Conservation (phyloP, 2,797 vertebrate genomes). For the Melanotaenia parkinsoni region DNA sequence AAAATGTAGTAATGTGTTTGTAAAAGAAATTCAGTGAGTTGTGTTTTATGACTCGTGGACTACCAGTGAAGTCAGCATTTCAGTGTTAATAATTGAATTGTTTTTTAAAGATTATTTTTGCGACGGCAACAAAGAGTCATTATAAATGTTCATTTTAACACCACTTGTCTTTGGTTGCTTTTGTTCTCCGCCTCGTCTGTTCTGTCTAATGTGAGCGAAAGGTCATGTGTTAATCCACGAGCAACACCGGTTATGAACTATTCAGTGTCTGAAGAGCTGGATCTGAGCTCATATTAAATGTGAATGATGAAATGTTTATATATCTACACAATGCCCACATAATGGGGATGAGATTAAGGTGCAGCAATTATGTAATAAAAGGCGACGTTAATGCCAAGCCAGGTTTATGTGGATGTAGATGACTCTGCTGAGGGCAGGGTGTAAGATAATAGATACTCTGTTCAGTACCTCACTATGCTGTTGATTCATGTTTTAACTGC, state of each 20-base stretch:
- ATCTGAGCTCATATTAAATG: slow-evolving; percentile 18
- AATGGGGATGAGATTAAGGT: slow-evolving; percentile 16
- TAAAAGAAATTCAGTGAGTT: slow-evolving; percentile 86
- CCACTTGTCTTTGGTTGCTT: slow-evolving; percentile 87
- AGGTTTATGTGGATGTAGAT: slow-evolving; percentile 15
- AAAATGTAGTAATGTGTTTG: slow-evolving; percentile 87
- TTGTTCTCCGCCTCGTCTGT: slow-evolving; percentile 72
- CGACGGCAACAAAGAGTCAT: slow-evolving; percentile 87
- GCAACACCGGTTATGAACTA: slow-evolving; percentile 39
- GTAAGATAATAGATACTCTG: slow-evolving; percentile 7
- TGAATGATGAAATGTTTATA: slow-evolving; percentile 6
- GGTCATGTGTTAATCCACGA: slow-evolving; percentile 46
- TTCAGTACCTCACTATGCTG: slow-evolving; percentile 15
- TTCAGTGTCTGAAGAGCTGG: slow-evolving; percentile 25
- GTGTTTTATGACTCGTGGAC: slow-evolving; percentile 89
- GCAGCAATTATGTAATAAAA: slow-evolving; percentile 5
- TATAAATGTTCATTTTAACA: slow-evolving; percentile 93
- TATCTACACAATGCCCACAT: slow-evolving; percentile 1
- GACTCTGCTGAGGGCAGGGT: slow-evolving; percentile 1
- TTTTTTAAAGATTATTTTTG: slow-evolving; percentile 88
- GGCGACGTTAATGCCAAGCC: slow-evolving; percentile 7
- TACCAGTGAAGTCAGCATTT: slow-evolving; percentile 87
- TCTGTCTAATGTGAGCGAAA: slow-evolving; percentile 46
- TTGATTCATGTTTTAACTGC: not conserved
- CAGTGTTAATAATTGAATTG: slow-evolving; percentile 88